These are phyloP conservation scores for Campaea margaritaria DNA, from an alignment of 2,888 invertebrate genomes.

Conservation along the genomic window DNA sequence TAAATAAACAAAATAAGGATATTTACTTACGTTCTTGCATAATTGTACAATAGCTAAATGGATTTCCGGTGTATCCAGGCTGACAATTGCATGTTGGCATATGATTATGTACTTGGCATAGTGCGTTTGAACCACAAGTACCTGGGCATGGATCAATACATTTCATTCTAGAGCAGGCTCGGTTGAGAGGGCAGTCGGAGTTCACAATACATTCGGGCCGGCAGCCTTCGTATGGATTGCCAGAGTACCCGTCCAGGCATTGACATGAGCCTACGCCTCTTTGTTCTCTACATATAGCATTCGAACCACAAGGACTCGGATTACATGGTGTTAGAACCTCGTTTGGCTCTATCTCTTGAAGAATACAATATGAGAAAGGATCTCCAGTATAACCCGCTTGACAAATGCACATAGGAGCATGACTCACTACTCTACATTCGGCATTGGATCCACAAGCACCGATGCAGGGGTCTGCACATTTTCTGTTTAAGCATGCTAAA, in stretches of 20 bases:
- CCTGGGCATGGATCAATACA: slow-evolving; percentile 92
- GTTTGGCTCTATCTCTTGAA: slow-evolving; percentile 63
- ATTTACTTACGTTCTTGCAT: slow-evolving; percentile 75
- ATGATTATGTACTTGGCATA: slow-evolving; percentile 91
- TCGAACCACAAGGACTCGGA: slow-evolving; percentile 87
- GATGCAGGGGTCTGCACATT: slow-evolving; percentile 91
- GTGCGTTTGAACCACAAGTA: slow-evolving; percentile 90
- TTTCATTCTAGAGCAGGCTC: slow-evolving; percentile 89
- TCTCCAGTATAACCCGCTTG: slow-evolving; percentile 89
- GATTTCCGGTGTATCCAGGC: slow-evolving; percentile 88
- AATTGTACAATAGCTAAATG: slow-evolving; percentile 86
- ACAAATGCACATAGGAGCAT: slow-evolving; percentile 90
- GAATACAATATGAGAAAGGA: slow-evolving; percentile 89
- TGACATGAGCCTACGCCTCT: slow-evolving; percentile 88
- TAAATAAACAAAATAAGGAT: not conserved
- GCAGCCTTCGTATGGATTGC: slow-evolving; percentile 92
- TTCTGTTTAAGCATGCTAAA: slow-evolving; percentile 90
- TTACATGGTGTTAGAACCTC: slow-evolving; percentile 86
- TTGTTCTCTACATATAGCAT: slow-evolving; percentile 86
- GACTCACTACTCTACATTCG: slow-evolving; percentile 91
- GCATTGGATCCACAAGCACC: slow-evolving; percentile 90
- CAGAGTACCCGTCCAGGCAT: slow-evolving; percentile 87
- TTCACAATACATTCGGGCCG: slow-evolving; percentile 90
- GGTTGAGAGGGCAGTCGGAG: slow-evolving; percentile 89
- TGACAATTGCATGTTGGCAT: slow-evolving; percentile 89